Evolutionary conservation across 2,113 vertebrate genomes (phyloP), one percentile per base, ranked within the genome.

Genomic region (Tretioscincus oriximinensis): DNA sequence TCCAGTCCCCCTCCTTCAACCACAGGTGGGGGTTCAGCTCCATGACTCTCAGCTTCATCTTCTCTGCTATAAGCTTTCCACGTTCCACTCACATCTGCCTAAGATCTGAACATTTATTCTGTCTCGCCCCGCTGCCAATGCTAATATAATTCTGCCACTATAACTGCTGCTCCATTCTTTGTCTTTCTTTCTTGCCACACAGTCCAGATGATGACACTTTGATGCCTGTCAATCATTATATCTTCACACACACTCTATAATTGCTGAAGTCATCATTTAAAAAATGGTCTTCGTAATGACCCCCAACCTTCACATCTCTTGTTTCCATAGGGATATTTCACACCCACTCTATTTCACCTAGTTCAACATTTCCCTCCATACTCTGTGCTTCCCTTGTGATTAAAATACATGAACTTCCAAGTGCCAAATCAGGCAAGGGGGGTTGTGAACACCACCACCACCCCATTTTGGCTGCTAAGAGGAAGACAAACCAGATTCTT

Each of bases 401-500:
- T 49, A 82, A 76, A 81, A 51, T 47, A 77, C 3, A 21, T 49
- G 70, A 22, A 68, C n/a, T 87, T 76, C 66, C 60, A 28, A 79
- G 41, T n/a, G 9, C 29, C 65, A 47, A 1, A 60, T 22, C 79
- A 45, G 72, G 76, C 41, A 83, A 83, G 54, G 29, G 41, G 29
- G 79, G n/a, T 2, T 80, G 41, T 22, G 87, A 70, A 24, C 47
- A 75, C 70, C 66, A 28, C 68, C 20, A 51, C n/a, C 20, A 21
- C n/a, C 65, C n/a, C 35, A n/a, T 24, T 77, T 22, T 66, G 79
- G 2, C 80, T 45, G 35, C 29, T 81, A 80, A 82, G 31, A 86
- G 58, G 70, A 85, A 86, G 72, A 86, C 83, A 83, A 83, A 91
- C 81, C 69, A 84, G 84, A 61, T 83, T 88, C 74, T 90, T 87